These are phyloP conservation scores for Gorsachius goisagi DNA, from an alignment of 2,113 vertebrate species.

Conservation along the genomic window DNA sequence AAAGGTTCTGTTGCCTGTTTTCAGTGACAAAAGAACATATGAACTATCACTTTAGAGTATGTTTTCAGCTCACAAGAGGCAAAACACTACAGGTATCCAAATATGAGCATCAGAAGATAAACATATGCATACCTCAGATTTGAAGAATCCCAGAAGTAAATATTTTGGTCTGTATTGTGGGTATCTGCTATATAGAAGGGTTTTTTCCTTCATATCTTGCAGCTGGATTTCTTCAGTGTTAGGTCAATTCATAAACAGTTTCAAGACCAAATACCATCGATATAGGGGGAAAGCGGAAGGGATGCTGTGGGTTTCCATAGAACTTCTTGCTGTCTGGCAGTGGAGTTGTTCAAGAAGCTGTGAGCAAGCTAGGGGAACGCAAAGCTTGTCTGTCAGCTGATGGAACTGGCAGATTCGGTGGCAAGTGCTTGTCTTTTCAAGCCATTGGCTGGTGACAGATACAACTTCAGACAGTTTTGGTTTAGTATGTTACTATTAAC, in stretches of 20 bases:
- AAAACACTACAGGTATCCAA: neutral
- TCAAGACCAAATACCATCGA: neutral
- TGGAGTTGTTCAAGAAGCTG: neutral
- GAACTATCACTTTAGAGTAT: neutral
- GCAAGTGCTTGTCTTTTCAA: neutral
- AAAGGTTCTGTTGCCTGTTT: neutral
- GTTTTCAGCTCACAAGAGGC: neutral
- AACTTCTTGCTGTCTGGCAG: neutral
- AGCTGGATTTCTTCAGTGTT: neutral
- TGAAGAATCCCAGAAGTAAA: neutral
- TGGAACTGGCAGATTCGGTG: neutral
- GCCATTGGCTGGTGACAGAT: neutral
- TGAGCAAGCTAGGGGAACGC: neutral
- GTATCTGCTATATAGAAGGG: neutral
- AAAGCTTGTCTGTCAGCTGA: neutral
- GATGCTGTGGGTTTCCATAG: neutral
- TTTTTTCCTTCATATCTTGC: neutral
- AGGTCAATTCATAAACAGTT: neutral
- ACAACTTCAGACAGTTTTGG: neutral
- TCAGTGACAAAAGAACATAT: neutral
- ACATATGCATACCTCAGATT: neutral
- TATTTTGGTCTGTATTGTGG: neutral
- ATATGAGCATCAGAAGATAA: neutral
- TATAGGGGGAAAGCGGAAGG: neutral
- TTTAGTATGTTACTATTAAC: neutral